Conservation (phyloP, 2,113 vertebrate genomes). For the Balaeniceps rex region DNA sequence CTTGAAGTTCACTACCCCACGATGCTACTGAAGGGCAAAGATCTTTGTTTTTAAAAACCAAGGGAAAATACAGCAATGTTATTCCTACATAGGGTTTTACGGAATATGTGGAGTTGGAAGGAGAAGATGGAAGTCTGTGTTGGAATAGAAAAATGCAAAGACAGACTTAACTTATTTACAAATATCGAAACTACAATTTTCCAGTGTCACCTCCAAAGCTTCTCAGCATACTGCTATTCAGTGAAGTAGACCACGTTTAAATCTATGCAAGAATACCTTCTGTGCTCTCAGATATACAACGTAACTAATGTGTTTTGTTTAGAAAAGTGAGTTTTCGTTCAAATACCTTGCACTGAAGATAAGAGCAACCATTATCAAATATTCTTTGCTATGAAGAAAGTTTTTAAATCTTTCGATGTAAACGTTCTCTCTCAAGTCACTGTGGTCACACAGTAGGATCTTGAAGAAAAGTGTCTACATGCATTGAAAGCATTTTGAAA, state of each 20-base stretch:
- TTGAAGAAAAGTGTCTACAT: constrained; percentile 62
- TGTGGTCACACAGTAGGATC: constrained; percentile 48
- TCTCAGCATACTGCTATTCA: not conserved
- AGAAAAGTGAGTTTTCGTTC: constrained; percentile 37
- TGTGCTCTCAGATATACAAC: constrained; percentile 19
- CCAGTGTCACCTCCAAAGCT: constrained; percentile 20
- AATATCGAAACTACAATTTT: constrained; percentile 42
- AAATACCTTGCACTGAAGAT: constrained; percentile 72
- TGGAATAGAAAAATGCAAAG: not conserved
- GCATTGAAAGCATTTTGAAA: constrained; percentile 54
- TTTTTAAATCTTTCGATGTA: constrained; percentile 37
- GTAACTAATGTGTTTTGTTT: not conserved
- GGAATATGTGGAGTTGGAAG: not conserved
- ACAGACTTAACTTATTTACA: not conserved
- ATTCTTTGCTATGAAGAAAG: constrained; percentile 72
- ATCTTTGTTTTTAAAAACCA: not conserved
- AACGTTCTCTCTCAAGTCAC: constrained; percentile 64
- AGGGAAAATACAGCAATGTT: not conserved
- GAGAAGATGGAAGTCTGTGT: not conserved
- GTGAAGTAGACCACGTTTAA: not conserved
- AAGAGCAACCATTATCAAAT: constrained; percentile 95
- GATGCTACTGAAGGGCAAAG: not conserved
- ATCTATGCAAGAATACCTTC: constrained; percentile 30
- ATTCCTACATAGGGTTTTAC: constrained; percentile 1
- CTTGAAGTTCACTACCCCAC: not conserved